Percentiles rank a stretch among this genome's conserved stretches.
Conservation (phyloP, 2,113 vertebrate genomes). For the Loxodonta africana region DNA sequence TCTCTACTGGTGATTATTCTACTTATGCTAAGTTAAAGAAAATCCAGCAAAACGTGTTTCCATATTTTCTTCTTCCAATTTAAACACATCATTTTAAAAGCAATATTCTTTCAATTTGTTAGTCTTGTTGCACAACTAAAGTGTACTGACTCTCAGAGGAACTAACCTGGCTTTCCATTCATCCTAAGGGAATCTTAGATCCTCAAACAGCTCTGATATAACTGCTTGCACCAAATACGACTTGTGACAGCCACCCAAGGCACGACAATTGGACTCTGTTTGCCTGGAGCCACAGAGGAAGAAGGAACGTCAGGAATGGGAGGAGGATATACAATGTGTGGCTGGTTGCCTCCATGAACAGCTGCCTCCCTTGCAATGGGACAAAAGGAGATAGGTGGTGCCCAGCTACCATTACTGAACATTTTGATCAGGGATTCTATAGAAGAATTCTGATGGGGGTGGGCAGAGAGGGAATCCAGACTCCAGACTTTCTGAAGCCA, state of each 20-base stretch:
- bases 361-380: too few relatives aligned
- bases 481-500: too few relatives aligned
- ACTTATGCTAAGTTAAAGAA: constrained; percentile 27
- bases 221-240: not conserved
- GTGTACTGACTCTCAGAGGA: not conserved
- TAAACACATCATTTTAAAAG: constrained; percentile 56
- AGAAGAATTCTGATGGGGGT: too few relatives aligned
- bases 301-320: too few relatives aligned
- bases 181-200: not conserved
- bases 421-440: too few relatives aligned
- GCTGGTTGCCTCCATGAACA: too few relatives aligned
- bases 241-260: not conserved
- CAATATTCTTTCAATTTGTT: not conserved
- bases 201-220: constrained; percentile 38
- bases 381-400: too few relatives aligned
- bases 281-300: too few relatives aligned
- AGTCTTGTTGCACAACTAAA: not conserved
- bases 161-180: not conserved
- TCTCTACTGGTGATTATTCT: not conserved
- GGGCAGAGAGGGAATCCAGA: too few relatives aligned
- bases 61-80: not conserved
- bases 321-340: too few relatives aligned
- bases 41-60: constrained; percentile 34
- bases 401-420: too few relatives aligned
- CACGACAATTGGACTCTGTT: too few relatives aligned